Percentiles rank a stretch among this genome's conserved stretches.
Evolutionary conservation across 2,113 vertebrate species (phyloP).

Genomic region (Stigmatopora nigra): DNA sequence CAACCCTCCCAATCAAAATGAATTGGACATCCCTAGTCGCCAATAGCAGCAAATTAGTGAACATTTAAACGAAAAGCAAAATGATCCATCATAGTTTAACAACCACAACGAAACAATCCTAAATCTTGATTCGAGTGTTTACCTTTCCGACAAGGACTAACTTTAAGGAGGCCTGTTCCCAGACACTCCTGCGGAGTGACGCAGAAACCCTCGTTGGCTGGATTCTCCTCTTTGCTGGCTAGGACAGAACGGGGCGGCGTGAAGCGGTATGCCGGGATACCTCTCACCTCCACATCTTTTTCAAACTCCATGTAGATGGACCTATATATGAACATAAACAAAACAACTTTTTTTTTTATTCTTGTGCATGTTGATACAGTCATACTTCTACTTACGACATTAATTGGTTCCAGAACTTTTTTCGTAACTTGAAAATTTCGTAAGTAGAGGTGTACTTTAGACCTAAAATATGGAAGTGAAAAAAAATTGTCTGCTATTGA

Average conservation of each 20-base stretch:
- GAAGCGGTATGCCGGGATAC: slow-evolving; percentile 82
- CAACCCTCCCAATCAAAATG: too few relatives aligned
- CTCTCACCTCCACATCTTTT: slow-evolving; percentile 75
- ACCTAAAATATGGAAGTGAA: too few relatives aligned
- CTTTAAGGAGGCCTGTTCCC: slow-evolving; percentile 82
- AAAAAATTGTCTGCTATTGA: too few relatives aligned
- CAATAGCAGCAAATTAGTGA: too few relatives aligned
- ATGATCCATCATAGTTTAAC: neutral
- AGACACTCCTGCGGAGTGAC: slow-evolving; percentile 76
- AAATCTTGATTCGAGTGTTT: neutral
- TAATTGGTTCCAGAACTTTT: too few relatives aligned
- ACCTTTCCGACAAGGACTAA: slow-evolving; percentile 88
- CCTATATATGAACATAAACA: slow-evolving; percentile 54
- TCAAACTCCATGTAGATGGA: slow-evolving; percentile 84
- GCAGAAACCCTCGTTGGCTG: slow-evolving; percentile 88
- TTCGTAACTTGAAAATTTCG: too few relatives aligned
- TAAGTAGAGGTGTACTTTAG: too few relatives aligned
- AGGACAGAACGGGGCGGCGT: slow-evolving; percentile 77
- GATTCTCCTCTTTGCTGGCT: slow-evolving; percentile 79
- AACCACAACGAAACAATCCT: neutral
- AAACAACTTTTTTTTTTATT: neutral
- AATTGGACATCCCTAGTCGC: too few relatives aligned
- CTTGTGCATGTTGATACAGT: too few relatives aligned
- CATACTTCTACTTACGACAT: too few relatives aligned
- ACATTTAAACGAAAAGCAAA: too few relatives aligned